These are phyloP conservation scores for Fulica atra DNA, from an alignment of 2,113 vertebrate genomes.

Conservation along the genomic window DNA sequence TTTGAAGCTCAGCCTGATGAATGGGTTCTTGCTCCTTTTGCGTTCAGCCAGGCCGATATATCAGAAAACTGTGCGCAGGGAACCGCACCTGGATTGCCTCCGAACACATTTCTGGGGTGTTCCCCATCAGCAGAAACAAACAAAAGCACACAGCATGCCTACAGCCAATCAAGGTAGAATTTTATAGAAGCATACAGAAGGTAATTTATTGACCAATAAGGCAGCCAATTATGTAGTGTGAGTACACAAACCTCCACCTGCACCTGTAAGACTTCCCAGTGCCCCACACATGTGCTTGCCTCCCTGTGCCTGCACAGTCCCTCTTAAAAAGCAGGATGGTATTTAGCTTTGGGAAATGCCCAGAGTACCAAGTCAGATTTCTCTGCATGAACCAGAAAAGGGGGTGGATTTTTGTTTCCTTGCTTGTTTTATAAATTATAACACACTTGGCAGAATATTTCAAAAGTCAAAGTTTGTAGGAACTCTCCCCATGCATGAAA, in stretches of 20 bases:
- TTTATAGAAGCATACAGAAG: conserved; percentile 11
- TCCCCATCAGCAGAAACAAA: conserved; percentile 25
- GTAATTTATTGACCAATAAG: conserved; percentile 28
- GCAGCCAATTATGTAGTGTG: background rate
- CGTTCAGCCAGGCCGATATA: background rate
- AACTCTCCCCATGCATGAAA: background rate
- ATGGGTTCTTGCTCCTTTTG: background rate
- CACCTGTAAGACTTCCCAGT: background rate
- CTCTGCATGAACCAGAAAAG: background rate
- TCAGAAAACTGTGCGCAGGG: background rate
- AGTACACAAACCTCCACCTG: background rate
- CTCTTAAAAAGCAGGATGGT: background rate
- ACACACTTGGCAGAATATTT: background rate
- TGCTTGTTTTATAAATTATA: background rate
- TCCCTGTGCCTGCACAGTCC: background rate
- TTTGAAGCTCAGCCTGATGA: conserved; percentile 39
- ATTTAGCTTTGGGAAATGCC: background rate
- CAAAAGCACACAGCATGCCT: background rate
- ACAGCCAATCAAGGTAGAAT: background rate
- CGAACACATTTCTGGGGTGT: background rate
- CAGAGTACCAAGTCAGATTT: background rate
- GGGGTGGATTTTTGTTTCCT: background rate
- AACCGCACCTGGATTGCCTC: background rate
- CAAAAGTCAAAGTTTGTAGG: background rate
- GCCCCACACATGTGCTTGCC: fast-evolving